Evolutionary conservation across 2,113 vertebrate species (phyloP), one percentile per base, ranked within the genome.

Genomic region (Micronycteris hirsuta): DNA sequence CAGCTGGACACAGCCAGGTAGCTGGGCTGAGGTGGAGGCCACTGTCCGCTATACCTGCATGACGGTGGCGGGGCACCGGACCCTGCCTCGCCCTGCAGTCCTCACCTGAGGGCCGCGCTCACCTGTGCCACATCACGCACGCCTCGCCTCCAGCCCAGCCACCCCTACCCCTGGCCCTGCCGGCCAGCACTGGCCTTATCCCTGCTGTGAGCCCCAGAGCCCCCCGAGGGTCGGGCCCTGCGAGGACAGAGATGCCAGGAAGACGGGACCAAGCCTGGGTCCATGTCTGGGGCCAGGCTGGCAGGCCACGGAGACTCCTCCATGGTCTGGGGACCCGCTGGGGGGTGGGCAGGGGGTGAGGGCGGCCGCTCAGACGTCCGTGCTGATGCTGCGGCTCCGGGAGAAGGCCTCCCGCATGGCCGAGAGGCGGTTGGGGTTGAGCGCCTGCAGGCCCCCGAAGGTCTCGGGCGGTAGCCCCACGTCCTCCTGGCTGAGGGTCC

Each of bases 351-450:
- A 0, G 12, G 31, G 15, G 7, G 6, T 1, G 13, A 3, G 33
- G 74, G 31, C 13, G 19, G 68, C 15, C 0, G 0, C 41, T 99
- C 98, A 99, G 92, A 99, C 99, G 5, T 99, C 99, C 0, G 99
- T 99, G 98, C 99, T 99, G 98, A 99, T 99, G 98, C 99, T 99
- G 87, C 99, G 99, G 99, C 99, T 99, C 89, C 99, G 99, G 33
- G 99, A 98, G 97, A 99, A 99, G 95, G 99, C 99, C 85, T 99
- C 99, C 26, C 99, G 99, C 99, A 99, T 99, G 98, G 99, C 99
- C 5, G 99, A 98, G 0, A 99, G 99, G 45, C 99, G 99, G 97
- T 98, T 98, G 71, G 99, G 99, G 97, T 99, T 99, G 76, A 99
- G 99, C 0, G 99, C 99, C 96, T 99, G 99, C 97, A 99, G 98